Percentiles rank a stretch among this genome's conserved stretches.
These are phyloP conservation scores for Zoanthus gigantus DNA, from an alignment of 92 coral and sea anemone genomes.

Conservation along the genomic window DNA sequence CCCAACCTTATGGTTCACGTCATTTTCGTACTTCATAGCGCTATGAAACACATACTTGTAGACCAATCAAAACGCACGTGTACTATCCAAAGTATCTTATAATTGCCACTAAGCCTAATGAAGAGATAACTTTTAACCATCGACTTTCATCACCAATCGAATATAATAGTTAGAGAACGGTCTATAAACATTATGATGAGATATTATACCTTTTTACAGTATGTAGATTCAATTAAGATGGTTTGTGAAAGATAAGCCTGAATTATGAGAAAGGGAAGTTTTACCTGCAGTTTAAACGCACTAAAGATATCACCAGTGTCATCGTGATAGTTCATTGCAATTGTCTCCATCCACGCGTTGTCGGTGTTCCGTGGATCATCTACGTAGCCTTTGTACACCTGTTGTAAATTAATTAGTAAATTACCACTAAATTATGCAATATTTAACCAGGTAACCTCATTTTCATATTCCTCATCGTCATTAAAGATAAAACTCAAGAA, in stretches of 20 bases:
- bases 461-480: too few species aligned
- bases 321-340: conserved; percentile 96
- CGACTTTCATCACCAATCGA: background rate
- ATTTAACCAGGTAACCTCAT: background rate
- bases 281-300: conserved; percentile 89
- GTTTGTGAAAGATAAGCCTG: background rate
- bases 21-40: too few species aligned
- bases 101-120: background rate
- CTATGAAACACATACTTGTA: too few species aligned
- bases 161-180: background rate
- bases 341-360: conserved; percentile 97
- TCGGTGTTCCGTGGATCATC: conserved; percentile 99
- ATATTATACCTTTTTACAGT: too few species aligned
- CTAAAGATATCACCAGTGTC: conserved; percentile 94
- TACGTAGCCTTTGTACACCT: conserved; percentile 99
- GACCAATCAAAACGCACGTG: too few species aligned
- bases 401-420: background rate
- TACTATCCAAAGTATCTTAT: too few species aligned
- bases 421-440: background rate
- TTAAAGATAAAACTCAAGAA: too few species aligned
- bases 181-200: too few species aligned
- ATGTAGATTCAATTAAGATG: background rate
- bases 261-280: background rate
- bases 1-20: too few species aligned
- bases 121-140: background rate